Evolutionary conservation across 2,113 vertebrate species (phyloP).

Genomic region (Ascaphus truei): DNA sequence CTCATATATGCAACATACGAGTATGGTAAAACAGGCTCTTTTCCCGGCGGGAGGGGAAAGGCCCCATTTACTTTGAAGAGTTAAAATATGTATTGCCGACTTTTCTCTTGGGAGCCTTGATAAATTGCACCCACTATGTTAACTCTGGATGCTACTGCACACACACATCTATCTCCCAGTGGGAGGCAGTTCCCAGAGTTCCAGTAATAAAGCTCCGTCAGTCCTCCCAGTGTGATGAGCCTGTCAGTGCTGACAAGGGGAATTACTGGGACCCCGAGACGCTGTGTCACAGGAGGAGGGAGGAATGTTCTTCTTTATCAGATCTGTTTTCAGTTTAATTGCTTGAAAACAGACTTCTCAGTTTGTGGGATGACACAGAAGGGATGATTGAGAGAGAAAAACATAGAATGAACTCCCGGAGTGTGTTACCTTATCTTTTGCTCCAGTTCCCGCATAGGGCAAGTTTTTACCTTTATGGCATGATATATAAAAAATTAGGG

Average conservation of each 20-base stretch:
- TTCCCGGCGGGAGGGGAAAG: neutral
- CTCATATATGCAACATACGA: neutral
- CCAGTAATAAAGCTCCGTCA: slow-evolving; percentile 33
- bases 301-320: slow-evolving; percentile 32
- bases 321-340: slow-evolving; percentile 32
- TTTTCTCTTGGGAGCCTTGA: slow-evolving; percentile 26
- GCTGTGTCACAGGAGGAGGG: slow-evolving; percentile 29
- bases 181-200: slow-evolving; percentile 24
- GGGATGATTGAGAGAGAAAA: neutral
- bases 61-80: neutral
- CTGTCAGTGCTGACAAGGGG: slow-evolving; percentile 36
- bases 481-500: neutral
- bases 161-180: slow-evolving; percentile 34
- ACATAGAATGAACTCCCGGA: neutral
- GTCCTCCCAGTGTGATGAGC: slow-evolving; percentile 29
- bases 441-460: neutral
- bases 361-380: slow-evolving; percentile 10
- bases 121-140: slow-evolving; percentile 27
- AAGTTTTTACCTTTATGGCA: neutral
- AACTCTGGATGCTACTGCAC: slow-evolving; percentile 20
- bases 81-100: slow-evolving; percentile 12
- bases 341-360: slow-evolving; percentile 33
- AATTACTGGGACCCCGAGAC: slow-evolving; percentile 32
- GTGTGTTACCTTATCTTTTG: neutral
- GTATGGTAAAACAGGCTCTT: neutral